Percentiles rank a stretch among this genome's conserved stretches.
Conservation (phyloP, 2,113 vertebrate species). For the Arizona elegans region DNA sequence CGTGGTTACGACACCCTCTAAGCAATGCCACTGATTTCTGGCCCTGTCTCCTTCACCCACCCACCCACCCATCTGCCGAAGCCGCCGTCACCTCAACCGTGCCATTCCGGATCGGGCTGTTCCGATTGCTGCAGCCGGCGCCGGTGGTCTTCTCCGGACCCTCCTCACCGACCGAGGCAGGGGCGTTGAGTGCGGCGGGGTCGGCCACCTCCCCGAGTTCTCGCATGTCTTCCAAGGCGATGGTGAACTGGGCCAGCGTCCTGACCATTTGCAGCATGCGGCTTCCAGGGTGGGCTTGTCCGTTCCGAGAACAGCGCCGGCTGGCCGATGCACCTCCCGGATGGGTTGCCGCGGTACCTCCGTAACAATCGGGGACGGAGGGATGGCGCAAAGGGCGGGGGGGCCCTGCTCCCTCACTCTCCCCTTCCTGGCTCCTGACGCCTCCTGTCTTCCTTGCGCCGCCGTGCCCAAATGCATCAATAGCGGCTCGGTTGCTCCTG, state of each 20-base stretch:
- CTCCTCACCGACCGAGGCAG: slow-evolving; percentile 49
- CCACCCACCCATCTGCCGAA: not conserved
- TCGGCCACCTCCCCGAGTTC: slow-evolving; percentile 81
- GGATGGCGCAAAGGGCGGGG: not conserved
- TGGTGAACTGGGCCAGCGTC: slow-evolving; percentile 96
- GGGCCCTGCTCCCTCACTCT: not conserved
- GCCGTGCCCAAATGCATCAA: not conserved
- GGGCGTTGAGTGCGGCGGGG: slow-evolving; percentile 61
- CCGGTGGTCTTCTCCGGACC: slow-evolving; percentile 50
- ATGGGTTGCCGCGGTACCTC: not conserved
- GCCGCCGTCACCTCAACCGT: slow-evolving; percentile 70
- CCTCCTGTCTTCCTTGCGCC: not conserved
- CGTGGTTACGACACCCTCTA: not conserved
- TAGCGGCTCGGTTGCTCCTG: not conserved
- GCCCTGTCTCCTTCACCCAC: not conserved
- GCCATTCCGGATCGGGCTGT: slow-evolving; percentile 52
- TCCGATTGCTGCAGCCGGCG: slow-evolving; percentile 42
- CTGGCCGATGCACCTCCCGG: not conserved
- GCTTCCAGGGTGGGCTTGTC: slow-evolving; percentile 55
- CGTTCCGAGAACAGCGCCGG: slow-evolving; percentile 28
- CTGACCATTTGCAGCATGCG: slow-evolving; percentile 98
- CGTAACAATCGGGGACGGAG: not conserved
- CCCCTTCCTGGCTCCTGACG: not conserved
- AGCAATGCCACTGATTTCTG: not conserved
- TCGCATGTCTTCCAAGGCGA: slow-evolving; percentile 96